A percentile compares a stretch with the other conserved stretches of the same genome.
These are phyloP conservation scores for Sus cebifrons DNA, from an alignment of 2,797 vertebrate species.

Conservation along the genomic window DNA sequence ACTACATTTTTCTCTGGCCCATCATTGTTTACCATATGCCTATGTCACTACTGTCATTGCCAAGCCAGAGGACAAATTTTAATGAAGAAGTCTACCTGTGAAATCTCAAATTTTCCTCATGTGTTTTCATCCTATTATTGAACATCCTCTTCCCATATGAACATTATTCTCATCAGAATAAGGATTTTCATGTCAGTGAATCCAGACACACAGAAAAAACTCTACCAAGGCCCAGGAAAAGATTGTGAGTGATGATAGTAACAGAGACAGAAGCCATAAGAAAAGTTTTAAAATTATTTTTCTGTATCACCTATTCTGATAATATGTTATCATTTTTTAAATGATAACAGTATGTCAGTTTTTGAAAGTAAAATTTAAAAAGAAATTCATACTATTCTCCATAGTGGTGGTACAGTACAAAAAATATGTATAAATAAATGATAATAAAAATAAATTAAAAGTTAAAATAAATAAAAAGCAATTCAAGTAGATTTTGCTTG, in stretches of 20 bases:
- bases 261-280: not conserved
- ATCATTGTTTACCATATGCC: not conserved
- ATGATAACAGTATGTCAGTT: not conserved
- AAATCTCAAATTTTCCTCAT: not conserved
- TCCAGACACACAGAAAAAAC: not conserved
- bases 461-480: not conserved
- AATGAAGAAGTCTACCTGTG: not conserved
- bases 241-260: not conserved
- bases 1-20: not conserved
- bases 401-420: too few species aligned
- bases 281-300: not conserved
- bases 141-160: constrained; percentile 4
- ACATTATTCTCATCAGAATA: not conserved
- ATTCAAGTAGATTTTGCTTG: not conserved
- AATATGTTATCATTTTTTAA: not conserved
- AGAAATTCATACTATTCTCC: not conserved
- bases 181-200: not conserved
- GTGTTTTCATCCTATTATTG: not conserved
- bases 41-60: not conserved
- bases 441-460: too few species aligned
- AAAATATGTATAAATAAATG: too few species aligned
- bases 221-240: not conserved
- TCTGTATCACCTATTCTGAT: not conserved
- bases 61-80: not conserved
- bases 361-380: constrained; percentile 31